Base-by-base conservation (phyloP, 2,888 invertebrate genomes). In the Drosophila pseudotakahashii region DNA sequence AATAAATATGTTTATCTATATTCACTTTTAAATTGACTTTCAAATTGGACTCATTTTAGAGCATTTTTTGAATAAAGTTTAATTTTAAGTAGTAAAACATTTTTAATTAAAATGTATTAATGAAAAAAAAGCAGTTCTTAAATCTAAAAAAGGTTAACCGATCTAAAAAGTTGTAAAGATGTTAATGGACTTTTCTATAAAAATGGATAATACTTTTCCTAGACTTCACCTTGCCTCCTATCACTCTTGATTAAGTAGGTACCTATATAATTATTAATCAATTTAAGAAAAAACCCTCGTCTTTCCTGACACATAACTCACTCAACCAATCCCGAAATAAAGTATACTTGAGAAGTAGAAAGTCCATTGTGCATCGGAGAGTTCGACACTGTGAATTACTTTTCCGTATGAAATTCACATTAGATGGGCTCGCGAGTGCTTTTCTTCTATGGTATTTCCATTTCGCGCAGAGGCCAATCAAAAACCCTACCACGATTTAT, bases 401-500 rank as follows among this genome's bases (percentile, higher is more conserved):
- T 74, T 51, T 74, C 47, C 45, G 70, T 80, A 75, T 63, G 62
- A 67, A 80, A 78, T 42, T 53, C 42, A 70, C 83, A 79, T 83
- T 75, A 80, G 83, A 68, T 58, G 67, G 62, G 53, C 47, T 39
- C 32, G 39, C 19, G 53, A 66, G 54, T 16, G 41, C 55, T 55
- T 68, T 68, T 37, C 44, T 23, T 13, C 62, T n/a, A 47, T 66
- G 78, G 52, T 51, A 80, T 78, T 83, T 75, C 48, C 76, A 73
- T 79, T 83, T 80, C 45, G 57, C 55, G 55, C 44, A 47, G 53
- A 63, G 39, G 47, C 47, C 42, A 53, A 52, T 69, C 52, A 51
- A 44, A 59, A 48, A 53, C 60, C 53, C 48, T 26, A 48, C 73
- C 60, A 79, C 87, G 87, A 82, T 82, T 83, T 83, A 82, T 82